These are phyloP conservation scores for Caenorhabditis wallacei DNA, from an alignment of 2,888 invertebrate genomes.

Conservation along the genomic window DNA sequence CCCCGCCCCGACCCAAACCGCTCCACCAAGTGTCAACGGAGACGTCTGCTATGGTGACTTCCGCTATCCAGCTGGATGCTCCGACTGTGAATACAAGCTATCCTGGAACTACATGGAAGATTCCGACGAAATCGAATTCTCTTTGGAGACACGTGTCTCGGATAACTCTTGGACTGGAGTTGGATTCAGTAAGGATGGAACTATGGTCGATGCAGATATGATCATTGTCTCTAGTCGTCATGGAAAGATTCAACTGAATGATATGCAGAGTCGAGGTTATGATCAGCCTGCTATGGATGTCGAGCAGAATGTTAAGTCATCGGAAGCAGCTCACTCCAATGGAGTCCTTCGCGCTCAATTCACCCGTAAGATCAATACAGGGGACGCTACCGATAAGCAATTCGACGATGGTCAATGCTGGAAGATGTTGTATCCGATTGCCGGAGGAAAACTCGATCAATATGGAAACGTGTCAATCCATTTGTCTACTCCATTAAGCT, in stretches of 20 bases:
- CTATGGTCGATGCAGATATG: conserved; percentile 82
- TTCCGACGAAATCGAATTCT: conserved; percentile 82
- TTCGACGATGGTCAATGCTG: conserved; percentile 79
- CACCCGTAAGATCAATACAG: conserved; percentile 78
- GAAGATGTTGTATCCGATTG: conserved; percentile 81
- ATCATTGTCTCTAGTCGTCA: conserved; percentile 78
- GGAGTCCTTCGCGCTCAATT: conserved; percentile 82
- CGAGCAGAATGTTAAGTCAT: conserved; percentile 64
- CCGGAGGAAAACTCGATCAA: conserved; percentile 78
- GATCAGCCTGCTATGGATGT: conserved; percentile 69
- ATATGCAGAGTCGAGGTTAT: conserved; percentile 78
- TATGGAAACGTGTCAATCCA: conserved; percentile 78
- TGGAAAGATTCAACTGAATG: conserved; percentile 76
- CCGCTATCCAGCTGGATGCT: conserved; percentile 81
- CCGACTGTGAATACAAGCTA: conserved; percentile 80
- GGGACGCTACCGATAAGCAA: conserved; percentile 76
- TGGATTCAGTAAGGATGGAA: conserved; percentile 79
- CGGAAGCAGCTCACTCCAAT: conserved; percentile 73
- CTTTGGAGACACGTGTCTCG: conserved; percentile 79
- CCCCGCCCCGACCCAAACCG: conserved; percentile 30
- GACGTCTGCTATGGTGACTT: conserved; percentile 82
- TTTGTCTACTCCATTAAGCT: conserved; percentile 75
- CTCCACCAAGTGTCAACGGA: conserved; percentile 69
- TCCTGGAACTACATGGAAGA: conserved; percentile 81
- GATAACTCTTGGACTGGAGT: conserved; percentile 82